Percentiles rank a stretch among this genome's conserved stretches.
Conservation (phyloP, 2,888 invertebrate species). For the Eledona agricola region DNA sequence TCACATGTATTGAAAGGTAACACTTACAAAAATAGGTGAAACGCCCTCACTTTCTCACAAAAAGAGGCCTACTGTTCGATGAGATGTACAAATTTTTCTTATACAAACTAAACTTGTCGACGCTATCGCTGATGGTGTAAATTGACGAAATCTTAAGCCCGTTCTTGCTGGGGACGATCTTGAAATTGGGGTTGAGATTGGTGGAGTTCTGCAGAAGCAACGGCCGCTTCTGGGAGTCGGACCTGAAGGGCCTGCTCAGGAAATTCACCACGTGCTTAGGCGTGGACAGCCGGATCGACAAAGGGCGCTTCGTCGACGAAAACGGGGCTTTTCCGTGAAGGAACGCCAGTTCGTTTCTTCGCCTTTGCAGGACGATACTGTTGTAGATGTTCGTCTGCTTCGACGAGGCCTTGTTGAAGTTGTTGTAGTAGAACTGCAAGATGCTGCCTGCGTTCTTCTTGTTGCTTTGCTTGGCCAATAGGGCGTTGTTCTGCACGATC, state of each 20-base stretch:
- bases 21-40: conserved; percentile 45
- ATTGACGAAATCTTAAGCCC: conserved; percentile 67
- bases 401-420: conserved; percentile 54
- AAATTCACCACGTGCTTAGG: conserved; percentile 60
- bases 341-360: conserved; percentile 54
- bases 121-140: conserved; percentile 61
- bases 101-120: conserved; percentile 60
- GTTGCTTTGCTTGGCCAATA: conserved; percentile 50
- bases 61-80: conserved; percentile 63
- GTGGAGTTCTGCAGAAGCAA: conserved; percentile 55
- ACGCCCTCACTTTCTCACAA: conserved; percentile 57
- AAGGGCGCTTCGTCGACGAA: conserved; percentile 65
- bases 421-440: conserved; percentile 61
- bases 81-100: conserved; percentile 61
- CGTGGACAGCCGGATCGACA: conserved; percentile 61
- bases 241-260: conserved; percentile 58
- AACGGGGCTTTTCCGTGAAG: conserved; percentile 65
- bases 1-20: conserved; percentile 42
- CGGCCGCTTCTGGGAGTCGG: conserved; percentile 63
- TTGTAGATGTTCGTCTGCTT: conserved; percentile 61
- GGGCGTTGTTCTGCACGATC: conserved; percentile 45
- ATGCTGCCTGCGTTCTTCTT: conserved; percentile 57
- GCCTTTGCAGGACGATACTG: conserved; percentile 56
- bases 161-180: conserved; percentile 66
- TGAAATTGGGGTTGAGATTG: conserved; percentile 49